Evolutionary conservation across 2,888 invertebrate genomes (phyloP).

Genomic region (Melanophora roralis): DNA sequence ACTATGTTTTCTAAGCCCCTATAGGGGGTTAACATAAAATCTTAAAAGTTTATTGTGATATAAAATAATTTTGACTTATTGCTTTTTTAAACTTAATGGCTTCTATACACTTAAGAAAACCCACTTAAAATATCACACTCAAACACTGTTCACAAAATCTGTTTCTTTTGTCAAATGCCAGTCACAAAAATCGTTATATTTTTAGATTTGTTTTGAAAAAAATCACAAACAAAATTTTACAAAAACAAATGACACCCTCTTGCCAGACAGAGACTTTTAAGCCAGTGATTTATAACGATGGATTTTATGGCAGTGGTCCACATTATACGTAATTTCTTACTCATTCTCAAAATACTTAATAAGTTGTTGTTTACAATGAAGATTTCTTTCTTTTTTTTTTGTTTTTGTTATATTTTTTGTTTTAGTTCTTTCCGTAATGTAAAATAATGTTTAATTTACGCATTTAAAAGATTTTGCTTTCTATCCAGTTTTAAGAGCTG

Average conservation of each 20-base stretch:
- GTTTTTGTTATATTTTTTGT: not conserved
- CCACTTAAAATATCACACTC: not conserved
- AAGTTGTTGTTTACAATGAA: not conserved
- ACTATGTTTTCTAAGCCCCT: no score
- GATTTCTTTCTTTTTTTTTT: not conserved
- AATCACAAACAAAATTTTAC: slow-evolving; percentile 16
- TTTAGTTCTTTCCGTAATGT: slow-evolving; percentile 27
- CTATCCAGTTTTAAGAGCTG: slow-evolving; percentile 11
- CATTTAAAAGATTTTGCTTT: slow-evolving; percentile 32
- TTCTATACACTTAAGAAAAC: not conserved
- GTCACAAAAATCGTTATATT: slow-evolving; percentile 37
- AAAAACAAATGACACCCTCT: slow-evolving; percentile 30
- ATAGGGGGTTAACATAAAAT: no score
- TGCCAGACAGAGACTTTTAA: slow-evolving; percentile 3
- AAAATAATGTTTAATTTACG: slow-evolving; percentile 58
- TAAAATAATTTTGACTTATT: no score
- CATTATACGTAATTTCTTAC: slow-evolving; percentile 1
- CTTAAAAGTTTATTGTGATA: no score
- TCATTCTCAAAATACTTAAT: no score
- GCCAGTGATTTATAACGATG: slow-evolving; percentile 24
- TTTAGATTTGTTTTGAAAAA: slow-evolving; percentile 31
- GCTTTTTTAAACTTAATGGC: no score
- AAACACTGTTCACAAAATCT: slow-evolving; percentile 16
- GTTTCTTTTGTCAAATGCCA: slow-evolving; percentile 20
- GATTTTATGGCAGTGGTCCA: slow-evolving; percentile 52